Percentiles rank a stretch among this genome's conserved stretches.
phyloP scores from a whole-genome alignment of 2,113 vertebrate species.

The Cyanocitta stelleri region DNA sequence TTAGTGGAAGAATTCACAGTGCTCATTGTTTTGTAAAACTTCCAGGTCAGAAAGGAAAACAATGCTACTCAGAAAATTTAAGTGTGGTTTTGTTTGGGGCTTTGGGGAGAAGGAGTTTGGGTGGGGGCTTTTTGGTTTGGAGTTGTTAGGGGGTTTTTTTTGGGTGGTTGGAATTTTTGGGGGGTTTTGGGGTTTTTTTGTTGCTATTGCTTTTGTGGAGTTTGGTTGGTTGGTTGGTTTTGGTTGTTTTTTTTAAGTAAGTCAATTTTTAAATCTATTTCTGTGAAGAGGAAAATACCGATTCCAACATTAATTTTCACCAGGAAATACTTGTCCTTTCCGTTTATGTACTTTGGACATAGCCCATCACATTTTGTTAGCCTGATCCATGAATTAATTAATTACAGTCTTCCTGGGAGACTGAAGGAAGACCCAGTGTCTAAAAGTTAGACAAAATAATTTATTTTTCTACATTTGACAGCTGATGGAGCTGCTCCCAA shows the following conservation, averaged over 20 bases:
- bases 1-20: not conserved
- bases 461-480: not conserved
- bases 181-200: accelerated
- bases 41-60: not conserved
- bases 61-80: not conserved
- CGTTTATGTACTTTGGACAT: not conserved
- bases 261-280: not conserved
- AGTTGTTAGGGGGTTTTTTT: not conserved
- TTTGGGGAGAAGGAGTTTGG: not conserved
- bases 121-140: not conserved
- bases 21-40: not conserved
- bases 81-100: not conserved
- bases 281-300: accelerated
- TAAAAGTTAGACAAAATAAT: not conserved
- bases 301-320: not conserved
- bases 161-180: not conserved
- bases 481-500: not conserved
- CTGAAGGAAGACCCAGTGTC: not conserved
- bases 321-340: not conserved
- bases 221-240: not conserved
- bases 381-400: not conserved
- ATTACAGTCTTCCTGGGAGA: not conserved
- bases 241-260: not conserved
- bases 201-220: not conserved
- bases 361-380: not conserved